Evolutionary conservation across 92 coral and sea anemone genomes (phyloP), one percentile per base, ranked within the genome.

Genomic region (Nematostella vectensis): DNA sequence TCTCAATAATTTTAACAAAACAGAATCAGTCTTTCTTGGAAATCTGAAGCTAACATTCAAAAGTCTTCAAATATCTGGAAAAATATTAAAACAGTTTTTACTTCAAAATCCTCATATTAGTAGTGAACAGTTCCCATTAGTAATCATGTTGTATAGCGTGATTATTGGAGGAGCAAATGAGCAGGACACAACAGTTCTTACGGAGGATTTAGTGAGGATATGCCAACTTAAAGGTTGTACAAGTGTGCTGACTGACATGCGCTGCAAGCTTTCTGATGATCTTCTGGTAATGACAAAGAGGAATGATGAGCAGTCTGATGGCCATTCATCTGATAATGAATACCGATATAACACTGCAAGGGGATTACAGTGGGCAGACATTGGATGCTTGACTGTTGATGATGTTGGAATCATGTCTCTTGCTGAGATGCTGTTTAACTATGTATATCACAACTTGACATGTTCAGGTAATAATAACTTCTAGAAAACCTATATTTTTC

Each of bases 31-130:
- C 27, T 68, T 30, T 39, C 67, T 85, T 24, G 95, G 95, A 36
- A 75, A 56, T 38, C 69, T 75, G 26, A 61, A 63, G 45, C 49
- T 85, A 12, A 60, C 84, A 31, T 53, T 79, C 21, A 59, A 47
- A 13, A 63, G 45, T 22, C 95, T 85, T 25, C 61, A 44, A 27
- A 50, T 55, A 27, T 79, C 95, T 17, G 75, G 74, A 55, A 27
- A 62, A 30, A 47, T 75, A 30, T 60, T 85, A 3, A 49, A 66
- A 25, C 69, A 62, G 31, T 85, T 75, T 45, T 70, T 85, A 13
- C 79, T 85, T 15, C 95, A 85, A 50, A 85, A 85, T 50, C 88
- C 80, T 19, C 79, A 80, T 44, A 45, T 85, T 37, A 69, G 65
- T 17, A 69, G 54, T n/a, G 43, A 40, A 22, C 95, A 79, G 33